phyloP scores from a whole-genome alignment of 2,113 vertebrate species.

The Cryptomyrus ogoouensis region DNA sequence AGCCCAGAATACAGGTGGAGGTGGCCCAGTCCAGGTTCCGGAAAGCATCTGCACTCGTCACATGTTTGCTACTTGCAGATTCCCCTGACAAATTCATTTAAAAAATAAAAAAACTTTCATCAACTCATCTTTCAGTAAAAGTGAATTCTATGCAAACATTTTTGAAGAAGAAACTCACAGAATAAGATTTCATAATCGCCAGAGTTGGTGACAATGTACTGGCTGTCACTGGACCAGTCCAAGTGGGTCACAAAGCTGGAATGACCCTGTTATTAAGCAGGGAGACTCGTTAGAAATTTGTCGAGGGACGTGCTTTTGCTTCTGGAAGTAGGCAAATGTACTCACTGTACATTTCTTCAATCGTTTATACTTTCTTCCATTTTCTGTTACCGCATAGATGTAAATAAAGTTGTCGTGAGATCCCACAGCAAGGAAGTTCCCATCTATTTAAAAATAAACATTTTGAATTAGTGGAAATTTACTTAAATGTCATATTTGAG shows the following conservation, averaged over 20 bases:
- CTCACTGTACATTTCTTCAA: constrained; percentile 70
- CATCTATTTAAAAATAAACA: constrained; percentile 45
- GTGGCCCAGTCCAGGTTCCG: constrained; percentile 76
- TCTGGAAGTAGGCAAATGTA: constrained; percentile 9
- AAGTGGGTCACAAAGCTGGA: constrained; percentile 85
- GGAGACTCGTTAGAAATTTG: neutral
- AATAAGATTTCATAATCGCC: constrained; percentile 87
- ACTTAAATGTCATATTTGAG: neutral
- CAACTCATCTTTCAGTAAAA: neutral
- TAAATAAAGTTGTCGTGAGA: constrained; percentile 91
- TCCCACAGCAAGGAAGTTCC: constrained; percentile 66
- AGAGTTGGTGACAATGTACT: constrained; percentile 81
- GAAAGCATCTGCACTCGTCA: constrained; percentile 68
- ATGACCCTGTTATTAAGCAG: constrained; percentile 63
- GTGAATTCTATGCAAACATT: neutral
- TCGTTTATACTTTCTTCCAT: constrained; percentile 67
- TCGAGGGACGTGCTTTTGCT: neutral
- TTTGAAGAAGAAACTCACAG: constrained; percentile 57
- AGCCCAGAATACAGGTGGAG: constrained; percentile 71
- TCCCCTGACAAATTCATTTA: constrained; percentile 55
- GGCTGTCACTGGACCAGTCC: constrained; percentile 78
- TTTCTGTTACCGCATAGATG: constrained; percentile 73
- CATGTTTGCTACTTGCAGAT: constrained; percentile 70
- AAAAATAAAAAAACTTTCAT: neutral
- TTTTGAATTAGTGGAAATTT: neutral